Evolutionary conservation across 2,888 invertebrate species (phyloP), one percentile per base, ranked within the genome.

Genomic region (Drosophila borborema): DNA sequence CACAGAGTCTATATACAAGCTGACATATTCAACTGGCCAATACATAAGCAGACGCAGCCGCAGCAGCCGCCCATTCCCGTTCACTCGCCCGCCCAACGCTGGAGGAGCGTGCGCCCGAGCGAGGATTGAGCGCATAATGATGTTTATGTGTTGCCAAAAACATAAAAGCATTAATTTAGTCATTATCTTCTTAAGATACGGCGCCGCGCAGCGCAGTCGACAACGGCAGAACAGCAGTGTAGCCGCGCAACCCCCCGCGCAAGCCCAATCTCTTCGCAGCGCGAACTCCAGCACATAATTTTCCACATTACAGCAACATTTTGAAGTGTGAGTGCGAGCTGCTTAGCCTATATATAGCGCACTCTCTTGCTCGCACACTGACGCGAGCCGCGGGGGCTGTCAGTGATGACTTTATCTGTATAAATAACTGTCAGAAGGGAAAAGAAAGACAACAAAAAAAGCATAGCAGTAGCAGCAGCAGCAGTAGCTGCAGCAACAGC

Each of bases 161-260:
- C 89, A 93, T 92, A 92, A 93, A 92, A 91, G 92, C 91, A 92
- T 93, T 93, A 93, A 92, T 92, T 93, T 92, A 92, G 92, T 92
- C 91, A 92, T 93, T 93, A 93, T 93, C 92, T 92, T 90, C 93
- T 93, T 93, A 93, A 91, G 91, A 88, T 85, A 87, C 81, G 67
- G 64, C 69, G 71, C 56, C 76, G 77, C 75, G 69, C 62, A 67
- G 72, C 74, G 73, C 72, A 65, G 68, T 41, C 66, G 51, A 45
- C 56, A 36, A 31, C 64, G 34, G 34, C 67, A 34, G 40, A n/a
- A 43, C 49, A 38, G 18, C 66, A 12, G 45, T 51, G 18, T 12
- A 16, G 18, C 34, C 58, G 14, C 18, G 20, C 40, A 48, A 10
- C 18, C 18, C 49, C 31, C 60, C 58, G 36, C 45, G 34, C 41